Evolutionary conservation across 2,888 invertebrate genomes (phyloP), one percentile per base, ranked within the genome.

Genomic region (Megaustenia siamemsis): DNA sequence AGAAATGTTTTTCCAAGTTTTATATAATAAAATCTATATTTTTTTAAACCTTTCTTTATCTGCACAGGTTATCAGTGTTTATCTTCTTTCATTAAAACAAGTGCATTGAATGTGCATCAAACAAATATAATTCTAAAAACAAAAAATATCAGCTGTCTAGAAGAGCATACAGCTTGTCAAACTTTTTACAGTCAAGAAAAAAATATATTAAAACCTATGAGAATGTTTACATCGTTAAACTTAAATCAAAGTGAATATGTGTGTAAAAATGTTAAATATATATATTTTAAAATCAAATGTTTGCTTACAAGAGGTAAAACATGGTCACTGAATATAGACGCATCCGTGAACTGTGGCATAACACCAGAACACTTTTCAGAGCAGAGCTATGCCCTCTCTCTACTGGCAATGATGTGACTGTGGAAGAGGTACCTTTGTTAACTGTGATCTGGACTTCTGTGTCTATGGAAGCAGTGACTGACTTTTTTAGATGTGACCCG

Each of bases 271-370:
- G 38, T 60, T 21, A 24, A 60, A 79, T 68, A 43, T 28, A 68
- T 28, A 43, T 24, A 73, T n/a, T n/a, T n/a, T n/a, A n/a, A n/a
- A n/a, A 78, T 35, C 6, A 71, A 35, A 21, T 21, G 18, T 68
- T 18, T 76, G 87, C 90, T 90, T 86, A 92, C 92, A 90, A 91
- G 40, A 92, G 82, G 86, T 90, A 92, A 85, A 90, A 91, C 84
- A 91, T 89, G 2, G 91, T 88, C n/a, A 90, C 40, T 18, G 91
- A 88, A 83, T 92, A 92, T 45, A 90, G 66, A 63, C 90, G 85
- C n/a, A 92, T 88, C 32, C 86, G 88, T 40, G 90, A 86, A 10
- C 89, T 89, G 35, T 84, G 85, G 79, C 92, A 91, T 40, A 92
- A 82, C 79, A 89, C 89, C 28, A 91, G 66, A 24, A 86, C 81